Evolutionary conservation across 2,888 invertebrate species (phyloP), one percentile per base, ranked within the genome.

Genomic region (Parthenolecanium corni): DNA sequence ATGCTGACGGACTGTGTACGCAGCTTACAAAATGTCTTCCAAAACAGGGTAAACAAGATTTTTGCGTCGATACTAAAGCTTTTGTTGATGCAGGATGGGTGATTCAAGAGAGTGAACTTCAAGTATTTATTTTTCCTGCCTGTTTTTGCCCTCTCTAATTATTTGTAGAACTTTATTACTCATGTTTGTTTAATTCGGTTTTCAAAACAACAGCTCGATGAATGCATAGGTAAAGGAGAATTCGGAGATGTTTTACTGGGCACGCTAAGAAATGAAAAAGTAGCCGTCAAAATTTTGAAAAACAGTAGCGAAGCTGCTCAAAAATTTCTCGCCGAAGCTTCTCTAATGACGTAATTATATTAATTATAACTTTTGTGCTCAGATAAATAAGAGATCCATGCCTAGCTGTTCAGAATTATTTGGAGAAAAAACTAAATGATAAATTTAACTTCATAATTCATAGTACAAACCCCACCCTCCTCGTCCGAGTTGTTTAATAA

Each of bases 201-300:
- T 25, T 57, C 31, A 23, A n/a, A 44, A 16, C n/a, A n/a, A n/a
- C 53, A 79, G 77, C 80, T 96, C 65, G 85, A 91, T 52, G 97
- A 97, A 76, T 86, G 90, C 66, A 91, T 98, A 70, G 98, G 98
- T 31, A 95, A 94, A 75, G 98, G 98, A 36, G 97, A 98, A 76
- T 98, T 97, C 74, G 97, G 96, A 46, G 97, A 97, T 74, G 98
- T 98, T 40, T 83, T 92, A 79, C 78, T 95, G 68, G 97, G 95
- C 14, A 85, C 86, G 69, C 68, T 69, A 11, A 71, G 76, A 68
- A 76, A 75, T 9, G 75, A 77, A 67, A 77, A 79, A 69, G 82
- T 98, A 14, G 98, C 98, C 52, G 94, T 98, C 62, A 98, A 98
- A 79, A 91, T 93, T 77, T 78, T 97, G 62, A 97, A 97, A 76